Base-by-base conservation (phyloP, 2,113 vertebrate species). In the Ammodytes dubius region DNA sequence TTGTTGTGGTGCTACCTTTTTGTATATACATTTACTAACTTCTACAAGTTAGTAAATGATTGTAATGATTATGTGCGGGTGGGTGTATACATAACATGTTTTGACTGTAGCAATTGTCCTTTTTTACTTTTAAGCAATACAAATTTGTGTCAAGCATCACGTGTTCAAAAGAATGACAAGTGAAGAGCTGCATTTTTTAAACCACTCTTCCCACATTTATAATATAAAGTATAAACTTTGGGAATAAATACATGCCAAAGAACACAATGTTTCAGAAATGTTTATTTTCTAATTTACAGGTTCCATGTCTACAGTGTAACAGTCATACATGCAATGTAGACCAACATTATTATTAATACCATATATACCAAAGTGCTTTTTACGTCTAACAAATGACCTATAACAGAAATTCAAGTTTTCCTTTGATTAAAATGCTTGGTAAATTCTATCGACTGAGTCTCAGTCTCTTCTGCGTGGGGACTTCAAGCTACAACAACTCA, bases 351-450 rank as follows among this genome's bases (percentile, higher is more conserved):
- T 70, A 86, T 74, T 83, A 73, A 74, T 77, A 87, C 12, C 58
- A 87, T 69, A 52, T 58, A 82, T 56, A 84, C 53, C 73, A 91
- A 91, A 91, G 93, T 93, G 91, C 90, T 85, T 88, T 82, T 75
- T 74, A 76, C 66, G 15, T 87, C 79, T 86, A 80, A 81, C 74
- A 68, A 37, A 27, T 39, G 15, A 59, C 27, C 53, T 76, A 58
- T 7, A 73, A 81, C 7, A 81, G 46, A 79, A 57, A 67, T 74
- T 81, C 72, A 82, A 77, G 61, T 66, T 67, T 74, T 69, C 9
- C 42, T 70, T 64, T 81, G 43, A 79, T 1, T 89, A 75, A 90
- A 91, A 89, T 88, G 43, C n/a, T 42, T 83, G 43, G 17, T 64
- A 70, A 68, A 37, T 61, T 77, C 74, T 76, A 82, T n/a, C 45